Base-by-base conservation (phyloP, 2,888 invertebrate species). In the Trypoxylon attenuatum region DNA sequence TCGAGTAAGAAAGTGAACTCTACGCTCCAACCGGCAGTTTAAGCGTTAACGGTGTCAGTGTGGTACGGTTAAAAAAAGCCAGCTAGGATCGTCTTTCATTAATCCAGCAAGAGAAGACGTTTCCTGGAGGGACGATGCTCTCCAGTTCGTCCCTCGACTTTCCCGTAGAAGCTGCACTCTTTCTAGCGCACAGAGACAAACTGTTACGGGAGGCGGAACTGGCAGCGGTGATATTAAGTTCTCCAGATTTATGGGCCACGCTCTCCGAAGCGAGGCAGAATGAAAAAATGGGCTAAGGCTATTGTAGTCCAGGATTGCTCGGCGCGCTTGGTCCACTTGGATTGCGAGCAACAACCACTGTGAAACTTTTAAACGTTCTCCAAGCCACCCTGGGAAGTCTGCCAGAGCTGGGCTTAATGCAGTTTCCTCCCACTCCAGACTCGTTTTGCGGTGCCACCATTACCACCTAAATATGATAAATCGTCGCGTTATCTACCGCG, bases 221-320 rank as follows among this genome's bases (percentile, higher is more conserved):
- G 61, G 56, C 55, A 43, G 23, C 18, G 45, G 42, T 23, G 52
- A 59, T 71, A 72, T 72, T 72, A 64, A 72, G 46, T 43, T 51
- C 25, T 47, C 33, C 41, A 49, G 64, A 72, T 72, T 72, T 61
- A 72, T 69, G 54, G 69, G 19, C 41, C 16, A 18, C 29, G 18
- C 53, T 65, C 59, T 53, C n/a, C 71, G 45, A 62, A 59, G 52
- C n/a, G n/a, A n/a, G n/a, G n/a, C n/a, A n/a, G n/a, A n/a, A n/a
- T n/a, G n/a, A n/a, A n/a, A n/a, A n/a, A n/a, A n/a, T n/a, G n/a
- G n/a, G n/a, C n/a, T n/a, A 33, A 23, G 29, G 41, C 58, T 62
- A 50, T 60, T 43, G 33, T 23, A 43, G 38, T 18, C n/a, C n/a
- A 6, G 27, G 5, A 5, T 27, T 27, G 5, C 27, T 10, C 27